A percentile compares a stretch with the other conserved stretches of the same genome.
Evolutionary conservation across 1,140 invertebrate genomes (phyloP).

Genomic region (Halesus radiatus): DNA sequence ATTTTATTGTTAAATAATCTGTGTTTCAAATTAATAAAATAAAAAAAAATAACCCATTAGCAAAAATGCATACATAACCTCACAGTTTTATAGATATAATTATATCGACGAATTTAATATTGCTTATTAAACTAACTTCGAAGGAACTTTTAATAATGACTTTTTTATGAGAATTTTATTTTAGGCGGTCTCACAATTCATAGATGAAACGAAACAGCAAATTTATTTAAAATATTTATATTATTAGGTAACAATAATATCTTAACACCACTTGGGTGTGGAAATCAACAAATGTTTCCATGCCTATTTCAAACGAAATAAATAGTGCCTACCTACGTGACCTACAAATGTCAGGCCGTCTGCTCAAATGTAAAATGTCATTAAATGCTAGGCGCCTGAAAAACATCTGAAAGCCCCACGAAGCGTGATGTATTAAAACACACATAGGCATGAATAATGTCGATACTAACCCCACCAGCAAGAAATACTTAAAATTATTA

Average conservation of each 20-base stretch:
- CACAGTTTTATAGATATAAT: too few relatives aligned
- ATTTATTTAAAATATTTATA: background rate
- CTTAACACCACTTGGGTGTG: background rate
- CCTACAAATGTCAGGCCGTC: slow-evolving; percentile 48
- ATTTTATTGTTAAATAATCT: too few relatives aligned
- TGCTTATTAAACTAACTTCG: too few relatives aligned
- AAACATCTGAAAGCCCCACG: background rate
- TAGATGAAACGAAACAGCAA: background rate
- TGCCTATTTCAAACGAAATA: slow-evolving; percentile 3
- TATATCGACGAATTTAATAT: too few relatives aligned
- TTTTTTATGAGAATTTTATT: background rate
- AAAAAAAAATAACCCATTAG: too few relatives aligned
- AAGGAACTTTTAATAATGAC: too few relatives aligned
- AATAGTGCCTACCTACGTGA: slow-evolving; percentile 22
- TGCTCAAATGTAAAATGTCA: slow-evolving; percentile 40
- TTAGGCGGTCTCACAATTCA: background rate
- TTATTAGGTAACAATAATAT: background rate
- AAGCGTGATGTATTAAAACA: too few relatives aligned
- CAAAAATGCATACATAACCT: too few relatives aligned
- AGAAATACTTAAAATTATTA: too few relatives aligned
- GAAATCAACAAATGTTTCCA: background rate
- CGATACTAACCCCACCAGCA: too few relatives aligned
- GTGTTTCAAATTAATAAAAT: too few relatives aligned
- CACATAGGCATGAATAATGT: too few relatives aligned
- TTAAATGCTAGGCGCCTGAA: slow-evolving; percentile 18